Evolutionary conservation across 1,140 invertebrate genomes (phyloP).

Genomic region (Papilio dardanus): DNA sequence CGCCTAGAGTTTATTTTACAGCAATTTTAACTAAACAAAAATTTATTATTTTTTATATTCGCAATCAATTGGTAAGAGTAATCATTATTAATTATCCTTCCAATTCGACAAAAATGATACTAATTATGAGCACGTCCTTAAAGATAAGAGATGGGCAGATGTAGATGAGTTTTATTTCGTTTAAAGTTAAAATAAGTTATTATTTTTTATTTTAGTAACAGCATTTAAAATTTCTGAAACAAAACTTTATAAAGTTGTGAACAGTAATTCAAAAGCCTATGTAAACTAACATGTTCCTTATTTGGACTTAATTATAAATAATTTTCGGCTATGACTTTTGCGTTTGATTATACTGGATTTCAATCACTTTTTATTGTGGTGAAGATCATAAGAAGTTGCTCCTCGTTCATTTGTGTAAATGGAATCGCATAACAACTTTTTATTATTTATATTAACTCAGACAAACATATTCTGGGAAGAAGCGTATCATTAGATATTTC

Average conservation of each 20-base stretch:
- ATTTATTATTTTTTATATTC: background rate
- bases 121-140: background rate
- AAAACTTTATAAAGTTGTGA: background rate
- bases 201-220: background rate
- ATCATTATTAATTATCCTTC: background rate
- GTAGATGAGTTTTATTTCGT: background rate
- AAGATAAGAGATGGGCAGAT: background rate
- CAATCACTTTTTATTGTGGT: background rate
- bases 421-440: background rate
- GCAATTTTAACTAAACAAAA: background rate
- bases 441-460: background rate
- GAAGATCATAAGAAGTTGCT: background rate
- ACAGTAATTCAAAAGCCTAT: background rate
- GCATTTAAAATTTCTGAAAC: background rate
- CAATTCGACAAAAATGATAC: background rate
- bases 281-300: background rate
- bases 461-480: background rate
- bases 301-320: background rate
- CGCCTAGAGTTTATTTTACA: background rate
- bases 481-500: background rate
- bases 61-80: too few species aligned
- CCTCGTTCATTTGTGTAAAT: conserved; percentile 1
- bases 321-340: background rate
- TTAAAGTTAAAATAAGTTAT: background rate
- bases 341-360: background rate